Conservation (phyloP, 1,140 invertebrate genomes). For the Bombus superbus region DNA sequence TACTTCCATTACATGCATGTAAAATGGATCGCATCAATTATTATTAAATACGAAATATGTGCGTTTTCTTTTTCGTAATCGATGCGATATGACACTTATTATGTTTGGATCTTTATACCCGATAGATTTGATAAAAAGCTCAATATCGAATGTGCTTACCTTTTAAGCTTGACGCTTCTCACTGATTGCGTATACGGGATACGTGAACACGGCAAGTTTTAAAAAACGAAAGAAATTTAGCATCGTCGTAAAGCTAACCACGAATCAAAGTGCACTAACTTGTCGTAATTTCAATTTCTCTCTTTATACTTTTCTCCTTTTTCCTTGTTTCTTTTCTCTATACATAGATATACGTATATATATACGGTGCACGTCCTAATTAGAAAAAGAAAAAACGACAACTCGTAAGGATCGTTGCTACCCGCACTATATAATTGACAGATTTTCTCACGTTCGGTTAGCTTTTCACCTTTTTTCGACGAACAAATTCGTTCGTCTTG, state of each 20-base stretch:
- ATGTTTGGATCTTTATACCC: not conserved
- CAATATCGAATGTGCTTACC: slow-evolving; percentile 19
- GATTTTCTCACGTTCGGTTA: not conserved
- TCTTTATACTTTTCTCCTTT: not conserved
- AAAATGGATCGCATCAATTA: not conserved
- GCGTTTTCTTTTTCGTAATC: not conserved
- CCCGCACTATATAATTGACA: not conserved
- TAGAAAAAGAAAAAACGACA: not conserved
- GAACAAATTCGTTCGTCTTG: not conserved
- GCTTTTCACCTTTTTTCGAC: not conserved
- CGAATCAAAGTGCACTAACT: not conserved
- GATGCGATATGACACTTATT: not conserved
- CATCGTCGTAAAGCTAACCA: not conserved
- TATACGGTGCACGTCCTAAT: not conserved
- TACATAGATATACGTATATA: not conserved
- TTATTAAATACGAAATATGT: slow-evolving; percentile 55
- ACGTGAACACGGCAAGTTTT: not conserved
- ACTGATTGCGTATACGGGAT: not conserved
- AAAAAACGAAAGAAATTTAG: not conserved
- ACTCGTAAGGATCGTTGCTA: not conserved
- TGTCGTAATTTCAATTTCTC: not conserved
- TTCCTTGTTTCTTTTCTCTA: not conserved
- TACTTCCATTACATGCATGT: not conserved
- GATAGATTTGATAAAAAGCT: not conserved
- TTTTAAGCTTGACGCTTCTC: not conserved